Evolutionary conservation across 2,113 vertebrate species (phyloP).

Genomic region (Callipepla squamata): DNA sequence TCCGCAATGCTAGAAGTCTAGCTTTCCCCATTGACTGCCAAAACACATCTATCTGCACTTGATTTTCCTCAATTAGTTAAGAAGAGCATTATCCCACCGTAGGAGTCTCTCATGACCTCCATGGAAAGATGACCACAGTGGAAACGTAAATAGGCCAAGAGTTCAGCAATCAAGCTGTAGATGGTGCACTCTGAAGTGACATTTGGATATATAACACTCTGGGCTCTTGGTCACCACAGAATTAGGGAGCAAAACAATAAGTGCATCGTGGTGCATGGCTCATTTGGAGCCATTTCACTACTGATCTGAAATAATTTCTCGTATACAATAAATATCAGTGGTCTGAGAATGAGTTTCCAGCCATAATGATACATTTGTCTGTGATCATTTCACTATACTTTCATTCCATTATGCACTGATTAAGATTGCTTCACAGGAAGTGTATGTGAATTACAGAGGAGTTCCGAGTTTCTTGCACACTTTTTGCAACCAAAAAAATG

Average conservation of each 20-base stretch:
- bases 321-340: rapidly evolving
- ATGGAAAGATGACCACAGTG: not conserved
- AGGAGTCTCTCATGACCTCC: not conserved
- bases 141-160: not conserved
- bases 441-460: not conserved
- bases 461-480: not conserved
- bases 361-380: not conserved
- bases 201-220: not conserved
- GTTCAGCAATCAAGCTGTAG: not conserved
- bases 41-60: not conserved
- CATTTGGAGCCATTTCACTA: not conserved
- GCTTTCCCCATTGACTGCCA: not conserved
- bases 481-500: not conserved
- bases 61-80: not conserved
- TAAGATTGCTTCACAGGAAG: not conserved
- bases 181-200: not conserved
- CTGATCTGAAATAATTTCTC: not conserved
- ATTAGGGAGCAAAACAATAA: not conserved
- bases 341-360: not conserved
- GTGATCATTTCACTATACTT: not conserved
- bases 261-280: not conserved
- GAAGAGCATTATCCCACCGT: not conserved
- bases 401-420: not conserved
- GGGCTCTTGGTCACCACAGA: not conserved
- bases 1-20: not conserved